phyloP scores from a whole-genome alignment of 92 coral and sea anemone species.

The Micromussa lordhowensis region DNA sequence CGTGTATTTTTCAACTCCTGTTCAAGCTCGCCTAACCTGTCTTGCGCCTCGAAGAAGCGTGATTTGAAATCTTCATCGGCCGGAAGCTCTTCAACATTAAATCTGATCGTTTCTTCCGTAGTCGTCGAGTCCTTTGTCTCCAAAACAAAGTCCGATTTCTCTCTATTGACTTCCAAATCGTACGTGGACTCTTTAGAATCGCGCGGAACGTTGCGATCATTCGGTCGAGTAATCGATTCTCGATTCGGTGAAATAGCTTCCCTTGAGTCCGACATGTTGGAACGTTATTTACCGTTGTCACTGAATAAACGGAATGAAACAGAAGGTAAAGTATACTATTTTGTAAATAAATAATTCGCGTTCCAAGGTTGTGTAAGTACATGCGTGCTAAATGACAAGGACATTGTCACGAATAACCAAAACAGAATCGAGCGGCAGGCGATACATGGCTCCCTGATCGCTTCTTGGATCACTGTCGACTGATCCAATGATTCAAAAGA shows the following conservation, averaged over 20 bases:
- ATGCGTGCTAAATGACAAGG: slow-evolving; percentile 25
- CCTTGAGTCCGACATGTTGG: slow-evolving; percentile 34
- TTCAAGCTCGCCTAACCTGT: slow-evolving; percentile 74
- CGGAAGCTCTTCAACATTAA: slow-evolving; percentile 41
- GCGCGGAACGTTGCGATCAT: slow-evolving; percentile 8
- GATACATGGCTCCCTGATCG: neutral
- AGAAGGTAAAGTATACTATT: slow-evolving; percentile 16
- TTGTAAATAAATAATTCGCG: slow-evolving; percentile 18
- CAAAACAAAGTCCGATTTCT: slow-evolving; percentile 28
- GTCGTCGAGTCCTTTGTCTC: slow-evolving; percentile 8
- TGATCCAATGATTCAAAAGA: slow-evolving; percentile 24
- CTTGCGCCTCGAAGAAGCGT: slow-evolving; percentile 76
- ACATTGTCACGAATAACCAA: neutral
- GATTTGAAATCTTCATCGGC: slow-evolving; percentile 52
- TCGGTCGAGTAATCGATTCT: neutral
- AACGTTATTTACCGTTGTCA: neutral
- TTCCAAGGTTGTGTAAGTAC: slow-evolving; percentile 41
- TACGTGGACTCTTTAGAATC: slow-evolving; percentile 15
- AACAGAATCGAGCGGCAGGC: neutral
- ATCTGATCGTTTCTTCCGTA: slow-evolving; percentile 39
- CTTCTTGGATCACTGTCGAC: neutral
- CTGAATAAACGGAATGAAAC: slow-evolving; percentile 13
- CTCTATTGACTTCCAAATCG: slow-evolving; percentile 27
- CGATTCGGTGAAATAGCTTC: slow-evolving; percentile 3
- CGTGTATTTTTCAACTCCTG: slow-evolving; percentile 78